Evolutionary conservation across 2,888 invertebrate genomes (phyloP), one percentile per base, ranked within the genome.

Genomic region (Lochmaea crataegi): DNA sequence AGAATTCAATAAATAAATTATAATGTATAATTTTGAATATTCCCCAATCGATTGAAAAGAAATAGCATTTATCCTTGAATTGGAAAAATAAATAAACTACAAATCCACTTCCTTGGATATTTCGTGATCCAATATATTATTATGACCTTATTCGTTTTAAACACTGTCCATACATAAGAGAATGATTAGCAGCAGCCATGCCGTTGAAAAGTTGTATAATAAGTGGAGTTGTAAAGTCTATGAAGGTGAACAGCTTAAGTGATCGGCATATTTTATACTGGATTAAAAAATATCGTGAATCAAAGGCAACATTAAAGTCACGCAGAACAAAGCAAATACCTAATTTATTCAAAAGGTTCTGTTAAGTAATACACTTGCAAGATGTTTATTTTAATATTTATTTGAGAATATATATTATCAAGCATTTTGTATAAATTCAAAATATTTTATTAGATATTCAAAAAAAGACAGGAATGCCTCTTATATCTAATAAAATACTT

Each of bases 171-270:
- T 53, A 53, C 53, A 18, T 51, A 51, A 58, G 58, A 58, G 58
- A 58, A 58, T 26, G 32, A 58, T 32, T 58, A 57, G 57, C n/a
- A 32, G 58, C 41, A 41, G 41, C 60, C 10, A 32, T 61, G 9
- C 26, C 41, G 42, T 42, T 63, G 42, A 42, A 12, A 63, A 16
- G 61, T 63, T 63, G 61, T 63, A 63, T 63, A 63, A 63, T 63
- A 42, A 63, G 61, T 63, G 18, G 42, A 42, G 38, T 63, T 45
- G 10, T 63, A 41, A 53, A 53, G 32, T n/a, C 11, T 26, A 26
- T 57, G 58, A 58, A 58, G 58, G 58, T 58, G 58, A 58, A 58
- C 58, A 14, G n/a, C 58, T 58, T 32, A 58, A 53, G 32, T 16
- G 58, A 58, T 58, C 58, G 26, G 58, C 14, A 58, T 58, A 58